Evolutionary conservation across 2,888 invertebrate species (phyloP).

Genomic region (Keiferia lycopersicella): DNA sequence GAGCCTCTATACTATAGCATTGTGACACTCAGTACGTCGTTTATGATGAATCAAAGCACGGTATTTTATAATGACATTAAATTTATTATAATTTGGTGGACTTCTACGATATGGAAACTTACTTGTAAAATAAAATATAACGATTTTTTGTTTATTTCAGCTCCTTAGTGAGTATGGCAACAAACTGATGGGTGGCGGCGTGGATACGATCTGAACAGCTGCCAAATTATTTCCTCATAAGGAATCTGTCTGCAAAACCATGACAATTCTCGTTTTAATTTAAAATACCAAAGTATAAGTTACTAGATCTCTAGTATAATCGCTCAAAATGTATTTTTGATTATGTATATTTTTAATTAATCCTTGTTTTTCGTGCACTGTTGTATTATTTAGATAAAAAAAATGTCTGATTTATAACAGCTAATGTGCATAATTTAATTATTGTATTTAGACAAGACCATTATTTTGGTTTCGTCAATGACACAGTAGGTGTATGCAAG

Average conservation of each 20-base stretch:
- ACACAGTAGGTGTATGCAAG: slow-evolving; percentile 31
- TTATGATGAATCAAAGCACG: not conserved
- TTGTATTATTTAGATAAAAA: too few relatives aligned
- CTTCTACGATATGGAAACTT: too few relatives aligned
- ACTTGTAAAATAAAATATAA: too few relatives aligned
- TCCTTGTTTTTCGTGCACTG: slow-evolving; percentile 26
- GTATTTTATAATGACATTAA: too few relatives aligned
- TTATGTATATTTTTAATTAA: slow-evolving; percentile 33
- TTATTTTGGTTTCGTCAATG: slow-evolving; percentile 33
- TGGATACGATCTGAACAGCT: slow-evolving; percentile 60
- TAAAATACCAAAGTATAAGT: slow-evolving; percentile 68
- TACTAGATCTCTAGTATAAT: slow-evolving; percentile 56
- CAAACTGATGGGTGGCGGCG: slow-evolving; percentile 86
- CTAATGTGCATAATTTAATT: not conserved
- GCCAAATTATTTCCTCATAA: not conserved
- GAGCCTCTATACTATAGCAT: too few relatives aligned
- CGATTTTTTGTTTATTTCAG: slow-evolving; percentile 68
- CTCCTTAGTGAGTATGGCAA: slow-evolving; percentile 91
- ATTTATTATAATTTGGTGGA: too few relatives aligned
- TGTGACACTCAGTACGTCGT: too few relatives aligned
- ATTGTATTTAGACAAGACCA: not conserved
- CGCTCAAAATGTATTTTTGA: slow-evolving; percentile 47
- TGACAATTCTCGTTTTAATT: slow-evolving; percentile 33
- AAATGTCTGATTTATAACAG: not conserved
- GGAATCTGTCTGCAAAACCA: slow-evolving; percentile 20